Base-by-base conservation (phyloP, 1,140 invertebrate genomes). In the Zaprionus nigranus region DNA sequence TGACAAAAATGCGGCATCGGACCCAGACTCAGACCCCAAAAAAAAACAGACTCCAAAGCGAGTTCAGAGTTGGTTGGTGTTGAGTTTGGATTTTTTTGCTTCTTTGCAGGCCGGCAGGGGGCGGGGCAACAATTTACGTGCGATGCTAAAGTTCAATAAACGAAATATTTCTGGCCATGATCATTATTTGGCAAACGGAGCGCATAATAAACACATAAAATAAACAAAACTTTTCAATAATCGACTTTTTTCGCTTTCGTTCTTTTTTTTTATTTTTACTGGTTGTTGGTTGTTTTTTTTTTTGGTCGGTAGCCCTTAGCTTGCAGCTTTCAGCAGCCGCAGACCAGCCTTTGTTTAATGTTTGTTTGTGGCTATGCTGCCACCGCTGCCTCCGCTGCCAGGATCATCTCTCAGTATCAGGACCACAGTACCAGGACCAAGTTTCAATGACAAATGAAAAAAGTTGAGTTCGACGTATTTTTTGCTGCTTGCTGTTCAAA, bases 131-230 rank as follows among this genome's bases (percentile, higher is more conserved):
- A 90, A 90, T 90, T 90, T 90, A 90, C 85, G 85, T 90, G 86
- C 82, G 82, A 81, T 79, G 76, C 82, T 59, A 91, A 90, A 91
- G 88, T 91, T 88, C 88, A 91, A 91, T 91, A 91, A 91, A 91
- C 88, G 88, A 91, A 91, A 88, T 88, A 91, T 91, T 91, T 90
- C 86, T 90, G 86, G 86, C 86, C 81, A 91, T 91, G 88, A 91
- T 91, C 88, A 91, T 91, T 91, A 88, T 91, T 85, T 85, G 87
- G 87, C 87, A 91, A 88, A 87, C 83, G 77, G 79, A 84, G 88
- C 88, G 83, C 88, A 90, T 90, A 90, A 90, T 90, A 90, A 90
- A 90, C 85, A 90, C 85, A 90, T 90, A 90, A 90, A 90, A 90
- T 90, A 90, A 90, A 90, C 85, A 90, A 90, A 90, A 90, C 85